These are phyloP conservation scores for Planococcus citri DNA, from an alignment of 1,140 invertebrate genomes.

Conservation along the genomic window DNA sequence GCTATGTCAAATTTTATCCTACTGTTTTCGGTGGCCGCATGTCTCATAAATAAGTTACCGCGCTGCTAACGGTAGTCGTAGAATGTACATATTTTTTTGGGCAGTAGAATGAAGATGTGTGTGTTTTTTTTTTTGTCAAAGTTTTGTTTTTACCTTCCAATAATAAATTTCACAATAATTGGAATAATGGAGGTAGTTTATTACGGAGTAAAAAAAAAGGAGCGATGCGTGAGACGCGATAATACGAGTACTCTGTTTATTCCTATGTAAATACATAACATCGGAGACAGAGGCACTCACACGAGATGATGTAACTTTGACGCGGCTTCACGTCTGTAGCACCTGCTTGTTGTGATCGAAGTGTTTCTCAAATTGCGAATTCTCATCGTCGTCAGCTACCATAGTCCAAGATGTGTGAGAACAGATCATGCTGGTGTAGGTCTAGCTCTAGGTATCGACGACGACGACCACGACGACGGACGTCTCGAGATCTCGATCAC, in stretches of 20 bases:
- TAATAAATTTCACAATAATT: slow-evolving; percentile 8
- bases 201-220: no score
- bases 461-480: no score
- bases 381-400: neutral
- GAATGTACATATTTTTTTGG: neutral
- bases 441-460: no score
- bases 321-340: neutral
- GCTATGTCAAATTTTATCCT: neutral
- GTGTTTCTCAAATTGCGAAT: slow-evolving; percentile 6
- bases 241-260: no score
- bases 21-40: neutral
- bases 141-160: neutral
- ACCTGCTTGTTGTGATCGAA: neutral
- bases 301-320: slow-evolving; percentile 7
- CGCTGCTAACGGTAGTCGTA: neutral
- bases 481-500: neutral
- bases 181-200: neutral
- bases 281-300: no score
- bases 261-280: neutral
- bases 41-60: neutral
- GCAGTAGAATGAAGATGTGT: neutral
- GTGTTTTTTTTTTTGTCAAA: neutral
- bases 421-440: no score
- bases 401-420: no score
- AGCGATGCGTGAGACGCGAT: neutral